Percentiles rank a stretch among this genome's conserved stretches.
phyloP scores from a whole-genome alignment of 2,797 vertebrate genomes.

The Chelon auratus region DNA sequence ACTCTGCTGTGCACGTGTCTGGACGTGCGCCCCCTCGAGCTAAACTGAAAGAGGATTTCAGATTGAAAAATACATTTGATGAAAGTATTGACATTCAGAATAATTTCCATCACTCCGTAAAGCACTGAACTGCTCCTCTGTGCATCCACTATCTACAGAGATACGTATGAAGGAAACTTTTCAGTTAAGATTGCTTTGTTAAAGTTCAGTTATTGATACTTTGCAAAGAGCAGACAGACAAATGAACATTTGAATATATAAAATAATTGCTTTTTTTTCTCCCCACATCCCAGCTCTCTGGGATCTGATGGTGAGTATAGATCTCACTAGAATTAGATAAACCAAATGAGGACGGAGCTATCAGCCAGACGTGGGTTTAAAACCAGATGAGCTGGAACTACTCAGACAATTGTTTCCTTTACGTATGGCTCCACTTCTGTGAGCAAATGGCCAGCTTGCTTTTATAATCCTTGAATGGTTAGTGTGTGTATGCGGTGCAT shows the following conservation, averaged over 20 bases:
- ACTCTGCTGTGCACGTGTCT: background rate
- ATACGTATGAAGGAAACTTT: background rate
- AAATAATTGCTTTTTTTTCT: constrained; percentile 18
- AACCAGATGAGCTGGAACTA: constrained; percentile 52
- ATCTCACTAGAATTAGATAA: constrained; percentile 22
- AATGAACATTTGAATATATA: constrained; percentile 12
- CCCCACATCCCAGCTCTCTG: constrained; percentile 16
- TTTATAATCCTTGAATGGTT: constrained; percentile 51
- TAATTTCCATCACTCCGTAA: constrained; percentile 3
- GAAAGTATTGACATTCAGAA: constrained; percentile 18
- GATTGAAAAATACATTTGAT: constrained; percentile 22
- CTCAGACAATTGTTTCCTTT: constrained; percentile 47
- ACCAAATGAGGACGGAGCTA: constrained; percentile 39
- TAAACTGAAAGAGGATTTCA: constrained; percentile 16
- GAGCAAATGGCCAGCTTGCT: constrained; percentile 56
- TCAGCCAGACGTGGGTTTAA: constrained; percentile 23
- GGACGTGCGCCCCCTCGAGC: background rate
- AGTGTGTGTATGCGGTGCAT: constrained; percentile 24
- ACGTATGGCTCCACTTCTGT: constrained; percentile 24
- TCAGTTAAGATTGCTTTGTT: constrained; percentile 8
- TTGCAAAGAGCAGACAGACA: constrained; percentile 13
- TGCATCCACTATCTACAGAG: background rate
- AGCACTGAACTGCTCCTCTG: background rate
- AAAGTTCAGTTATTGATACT: constrained; percentile 16
- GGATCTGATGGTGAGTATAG: constrained; percentile 22